Base-by-base conservation (phyloP, 1,140 invertebrate species). In the Cotesia chilonis region DNA sequence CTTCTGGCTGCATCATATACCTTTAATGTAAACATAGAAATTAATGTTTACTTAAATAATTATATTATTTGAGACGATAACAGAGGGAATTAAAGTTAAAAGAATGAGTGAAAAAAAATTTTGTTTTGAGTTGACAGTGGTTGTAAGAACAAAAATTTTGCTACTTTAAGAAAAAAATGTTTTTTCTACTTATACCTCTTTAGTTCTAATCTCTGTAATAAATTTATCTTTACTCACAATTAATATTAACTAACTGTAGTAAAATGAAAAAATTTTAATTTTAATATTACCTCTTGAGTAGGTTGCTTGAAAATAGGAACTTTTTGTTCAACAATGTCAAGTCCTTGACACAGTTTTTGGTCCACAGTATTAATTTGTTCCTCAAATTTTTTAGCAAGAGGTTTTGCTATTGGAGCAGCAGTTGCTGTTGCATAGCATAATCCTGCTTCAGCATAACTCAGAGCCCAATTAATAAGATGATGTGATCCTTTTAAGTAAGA, bases 1-100 rank as follows among this genome's bases (percentile, higher is more conserved):
- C 89, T 89, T 79, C 91, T 92, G 3, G 91, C 91, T 54, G 91
- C 90, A 65, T 91, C 90, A 59, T 91, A 91, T 74, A 94, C 92
- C 87, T 92, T 87, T 61, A 71, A 77, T 28, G 28, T 28, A 28
- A 28, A 3, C 3, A 28, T 28, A 28, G 28, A 73, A 55, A 17
- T 59, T n/a, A 66, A 51, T 10, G 1, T 28, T 28, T 28, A 28
- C 28, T 28, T 28, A 28, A 28, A 28, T 28, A 0, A 28, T 2
- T 28, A 28, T 28, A 28, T 28, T 28, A 28, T 28, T 28, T 28
- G 28, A 28, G 28, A 28, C 28, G 28, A 28, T 28, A 28, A 28
- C 28, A 28, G 28, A 28, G 2, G 28, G 28, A 28, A 28, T 28
- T 3, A 1, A 1, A 28, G 28, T 28, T 28, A 28, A 28, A 1